A percentile compares a stretch with the other conserved stretches of the same genome.
These are phyloP conservation scores for Andricus curvator DNA, from an alignment of 2,888 invertebrate species.

Conservation along the genomic window DNA sequence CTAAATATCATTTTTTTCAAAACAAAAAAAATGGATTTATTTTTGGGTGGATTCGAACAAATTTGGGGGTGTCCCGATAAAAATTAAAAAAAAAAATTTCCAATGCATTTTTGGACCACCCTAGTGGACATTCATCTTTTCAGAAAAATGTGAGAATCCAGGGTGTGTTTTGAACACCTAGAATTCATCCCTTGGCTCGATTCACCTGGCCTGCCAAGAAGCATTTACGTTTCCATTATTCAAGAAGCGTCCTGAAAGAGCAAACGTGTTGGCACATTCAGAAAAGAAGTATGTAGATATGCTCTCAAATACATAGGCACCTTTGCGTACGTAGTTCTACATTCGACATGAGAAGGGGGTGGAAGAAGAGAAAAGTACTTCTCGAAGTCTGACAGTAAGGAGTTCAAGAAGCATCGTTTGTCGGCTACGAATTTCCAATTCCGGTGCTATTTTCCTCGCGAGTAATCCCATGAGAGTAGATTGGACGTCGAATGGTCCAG, in stretches of 20 bases:
- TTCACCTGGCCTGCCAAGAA: constrained; percentile 49
- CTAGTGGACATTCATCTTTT: neutral
- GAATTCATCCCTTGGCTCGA: constrained; percentile 29
- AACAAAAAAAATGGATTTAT: too few species aligned
- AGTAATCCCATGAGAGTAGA: constrained; percentile 35
- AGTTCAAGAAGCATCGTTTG: constrained; percentile 41
- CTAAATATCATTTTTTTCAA: too few species aligned
- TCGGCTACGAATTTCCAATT: constrained; percentile 44
- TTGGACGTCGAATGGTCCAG: constrained; percentile 22
- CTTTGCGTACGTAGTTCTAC: constrained; percentile 9
- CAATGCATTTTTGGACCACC: neutral
- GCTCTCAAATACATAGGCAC: constrained; percentile 34
- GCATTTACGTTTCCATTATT: constrained; percentile 58
- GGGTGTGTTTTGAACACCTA: constrained; percentile 29
- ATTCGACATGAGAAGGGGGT: neutral
- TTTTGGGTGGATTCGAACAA: too few species aligned
- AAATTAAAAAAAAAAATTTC: neutral
- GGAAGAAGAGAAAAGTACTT: constrained; percentile 37
- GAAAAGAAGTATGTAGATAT: constrained; percentile 35
- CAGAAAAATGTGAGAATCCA: constrained; percentile 28
- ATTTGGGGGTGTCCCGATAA: too few species aligned
- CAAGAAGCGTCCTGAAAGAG: constrained; percentile 52
- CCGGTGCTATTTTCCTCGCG: constrained; percentile 31
- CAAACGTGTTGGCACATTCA: constrained; percentile 45
- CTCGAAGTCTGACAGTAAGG: constrained; percentile 44